A percentile compares a stretch with the other conserved stretches of the same genome.
phyloP scores from a whole-genome alignment of 2,797 vertebrate species.

The Etheostoma perlongum region DNA sequence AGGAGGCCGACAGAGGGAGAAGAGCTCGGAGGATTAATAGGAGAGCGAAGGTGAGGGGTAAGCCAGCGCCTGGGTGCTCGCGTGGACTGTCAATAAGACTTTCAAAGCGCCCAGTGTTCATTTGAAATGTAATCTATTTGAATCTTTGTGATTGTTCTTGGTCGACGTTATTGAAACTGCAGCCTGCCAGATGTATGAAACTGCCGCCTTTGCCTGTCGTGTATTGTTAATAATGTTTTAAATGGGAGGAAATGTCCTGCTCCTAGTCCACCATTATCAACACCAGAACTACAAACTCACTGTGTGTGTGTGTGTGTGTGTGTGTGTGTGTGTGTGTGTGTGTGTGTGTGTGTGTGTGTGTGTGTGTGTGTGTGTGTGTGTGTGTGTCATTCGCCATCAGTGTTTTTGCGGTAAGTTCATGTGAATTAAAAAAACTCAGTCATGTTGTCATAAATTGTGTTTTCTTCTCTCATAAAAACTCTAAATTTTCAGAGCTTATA shows the following conservation, averaged over 20 bases:
- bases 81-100: slow-evolving; percentile 27
- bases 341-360: neutral
- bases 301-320: no score
- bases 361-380: slow-evolving; percentile 25
- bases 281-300: no score
- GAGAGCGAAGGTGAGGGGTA: slow-evolving; percentile 3
- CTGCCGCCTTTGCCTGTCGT: slow-evolving; percentile 30
- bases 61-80: neutral
- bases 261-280: no score
- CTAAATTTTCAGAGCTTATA: neutral
- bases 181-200: slow-evolving; percentile 34
- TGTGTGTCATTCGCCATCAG: neutral
- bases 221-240: slow-evolving; percentile 41
- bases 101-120: slow-evolving; percentile 28
- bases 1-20: neutral
- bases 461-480: slow-evolving; percentile 26
- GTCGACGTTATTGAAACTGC: slow-evolving; percentile 44
- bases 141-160: slow-evolving; percentile 44
- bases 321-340: no score
- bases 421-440: slow-evolving; percentile 20
- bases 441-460: slow-evolving; percentile 11
- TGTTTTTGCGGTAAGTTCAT: slow-evolving; percentile 23
- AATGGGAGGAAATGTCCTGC: neutral
- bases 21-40: neutral
- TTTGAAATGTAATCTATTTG: slow-evolving; percentile 48